Conservation (phyloP, 2,888 invertebrate genomes). For the Eurytoma californica region DNA sequence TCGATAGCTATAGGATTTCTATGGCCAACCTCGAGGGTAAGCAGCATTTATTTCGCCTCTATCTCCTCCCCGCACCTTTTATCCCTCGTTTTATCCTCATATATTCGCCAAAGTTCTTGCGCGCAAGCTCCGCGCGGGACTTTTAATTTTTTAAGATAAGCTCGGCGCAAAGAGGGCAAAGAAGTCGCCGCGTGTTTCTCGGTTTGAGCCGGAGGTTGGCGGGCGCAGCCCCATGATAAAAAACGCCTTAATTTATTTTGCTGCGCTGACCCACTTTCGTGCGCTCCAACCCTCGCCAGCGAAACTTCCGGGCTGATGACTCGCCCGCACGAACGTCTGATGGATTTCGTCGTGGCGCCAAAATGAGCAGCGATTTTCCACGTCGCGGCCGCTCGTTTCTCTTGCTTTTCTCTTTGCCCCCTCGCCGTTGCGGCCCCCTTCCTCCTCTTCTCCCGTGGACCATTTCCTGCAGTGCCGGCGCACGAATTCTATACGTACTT, state of each 20-base stretch:
- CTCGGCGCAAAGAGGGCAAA: not conserved
- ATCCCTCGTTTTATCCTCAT: not conserved
- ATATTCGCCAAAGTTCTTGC: conserved; percentile 11
- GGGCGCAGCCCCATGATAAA: conserved; percentile 5
- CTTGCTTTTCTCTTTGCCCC: not conserved
- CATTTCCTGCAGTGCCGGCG: conserved; percentile 20
- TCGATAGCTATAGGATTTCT: conserved; percentile 94
- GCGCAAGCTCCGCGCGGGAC: not conserved
- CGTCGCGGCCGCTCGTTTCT: not conserved
- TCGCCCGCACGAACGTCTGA: conserved; percentile 29
- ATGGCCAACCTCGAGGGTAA: conserved; percentile 94
- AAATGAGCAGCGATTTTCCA: conserved; percentile 32
- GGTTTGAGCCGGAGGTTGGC: conserved; percentile 1
- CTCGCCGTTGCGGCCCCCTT: not conserved
- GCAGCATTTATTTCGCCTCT: conserved; percentile 47
- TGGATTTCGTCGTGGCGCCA: conserved; percentile 24
- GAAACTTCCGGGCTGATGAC: conserved; percentile 30
- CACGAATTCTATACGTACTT: conserved; percentile 21
- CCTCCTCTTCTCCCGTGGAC: not conserved
- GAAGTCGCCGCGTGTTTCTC: not conserved
- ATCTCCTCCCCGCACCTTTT: not conserved
- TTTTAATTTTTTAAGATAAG: conserved; percentile 27
- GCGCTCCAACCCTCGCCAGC: conserved; percentile 14
- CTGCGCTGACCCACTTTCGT: conserved; percentile 22
- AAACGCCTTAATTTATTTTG: conserved; percentile 36